Evolutionary conservation across 1,140 invertebrate species (phyloP), one percentile per base, ranked within the genome.

Genomic region (Caenorhabditis tropicalis): DNA sequence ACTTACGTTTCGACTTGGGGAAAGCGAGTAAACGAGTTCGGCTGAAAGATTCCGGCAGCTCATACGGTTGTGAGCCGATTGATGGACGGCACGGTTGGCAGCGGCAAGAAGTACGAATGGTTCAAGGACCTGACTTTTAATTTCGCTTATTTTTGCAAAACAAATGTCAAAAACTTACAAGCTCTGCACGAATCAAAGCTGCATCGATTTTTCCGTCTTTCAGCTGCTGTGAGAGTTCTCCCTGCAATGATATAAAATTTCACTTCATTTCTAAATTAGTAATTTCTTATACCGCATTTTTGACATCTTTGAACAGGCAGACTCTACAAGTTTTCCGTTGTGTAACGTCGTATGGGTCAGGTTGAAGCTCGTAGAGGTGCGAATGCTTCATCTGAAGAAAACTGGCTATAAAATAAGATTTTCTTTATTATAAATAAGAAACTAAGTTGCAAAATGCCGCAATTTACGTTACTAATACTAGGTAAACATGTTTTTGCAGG

Each of bases 61-160:
- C 86, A 90, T 87, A 51, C 88, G 83, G 49, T 90, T 90, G 81
- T 90, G 89, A 51, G 89, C 89, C 6, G 89, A 86, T 85, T 90
- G 89, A 82, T 90, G 88, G 36, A 90, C 80, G 19, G 89, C 88
- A 27, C 89, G 88, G 83, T 90, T 90, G 27, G 89, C 89, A 10
- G 89, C 89, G 15, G 90, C 89, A 10, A 90, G 82, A 21, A 90
- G 82, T 39, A 90, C 82, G 82, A 91, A 90, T 10, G 89, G 89
- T 56, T 90, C 89, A 10, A 88, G 53, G 21, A 90, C 82, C 89
- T 89, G 82, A 89, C 48, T 70, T 31, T 49, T 19, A 39, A 9
- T 24, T n/a, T 53, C 48, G n/a, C 5, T 24, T 56, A 0, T 24
- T 56, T 56, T 6, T 82, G 9, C 16, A 2, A 27, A 58, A 48